These are phyloP conservation scores for Indicator maculatus DNA, from an alignment of 2,113 vertebrate genomes.

Conservation along the genomic window DNA sequence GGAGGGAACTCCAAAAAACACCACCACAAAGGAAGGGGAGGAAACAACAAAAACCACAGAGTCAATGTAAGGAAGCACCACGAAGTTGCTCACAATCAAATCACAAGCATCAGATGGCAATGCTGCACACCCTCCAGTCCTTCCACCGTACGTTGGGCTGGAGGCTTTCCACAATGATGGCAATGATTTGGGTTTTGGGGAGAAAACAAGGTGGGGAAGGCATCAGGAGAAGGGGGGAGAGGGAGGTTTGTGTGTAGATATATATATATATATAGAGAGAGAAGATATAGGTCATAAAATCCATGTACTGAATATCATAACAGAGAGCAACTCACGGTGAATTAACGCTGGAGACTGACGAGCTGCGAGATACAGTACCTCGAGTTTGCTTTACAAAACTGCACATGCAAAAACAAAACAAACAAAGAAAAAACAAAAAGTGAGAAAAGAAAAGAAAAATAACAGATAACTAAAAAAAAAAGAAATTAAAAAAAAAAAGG, in stretches of 20 bases:
- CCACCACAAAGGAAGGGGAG: background rate
- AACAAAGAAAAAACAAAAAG: slow-evolving; percentile 79
- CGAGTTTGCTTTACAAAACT: slow-evolving; percentile 97
- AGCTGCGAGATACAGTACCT: slow-evolving; percentile 92
- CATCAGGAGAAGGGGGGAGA: slow-evolving; percentile 4
- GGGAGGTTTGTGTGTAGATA: background rate
- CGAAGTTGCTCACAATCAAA: slow-evolving; percentile 55
- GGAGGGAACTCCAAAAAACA: background rate
- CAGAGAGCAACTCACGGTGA: slow-evolving; percentile 94
- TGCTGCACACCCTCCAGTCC: slow-evolving; percentile 27
- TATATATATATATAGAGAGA: background rate
- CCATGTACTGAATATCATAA: slow-evolving; percentile 75
- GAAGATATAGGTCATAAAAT: background rate
- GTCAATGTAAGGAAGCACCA: background rate
- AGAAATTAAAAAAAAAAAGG: slow-evolving; percentile 77
- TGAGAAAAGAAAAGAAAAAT: slow-evolving; percentile 82
- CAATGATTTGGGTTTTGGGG: background rate
- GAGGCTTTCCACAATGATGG: slow-evolving; percentile 65
- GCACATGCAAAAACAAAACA: slow-evolving; percentile 90
- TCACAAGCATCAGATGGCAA: slow-evolving; percentile 34
- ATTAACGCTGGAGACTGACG: slow-evolving; percentile 95
- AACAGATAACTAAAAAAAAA: slow-evolving; percentile 4
- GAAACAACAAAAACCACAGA: background rate
- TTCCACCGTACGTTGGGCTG: slow-evolving; percentile 22
- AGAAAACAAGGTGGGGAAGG: background rate